A percentile compares a stretch with the other conserved stretches of the same genome.
Evolutionary conservation across 2,797 vertebrate species (phyloP).

Genomic region (Pangasius krempfi): DNA sequence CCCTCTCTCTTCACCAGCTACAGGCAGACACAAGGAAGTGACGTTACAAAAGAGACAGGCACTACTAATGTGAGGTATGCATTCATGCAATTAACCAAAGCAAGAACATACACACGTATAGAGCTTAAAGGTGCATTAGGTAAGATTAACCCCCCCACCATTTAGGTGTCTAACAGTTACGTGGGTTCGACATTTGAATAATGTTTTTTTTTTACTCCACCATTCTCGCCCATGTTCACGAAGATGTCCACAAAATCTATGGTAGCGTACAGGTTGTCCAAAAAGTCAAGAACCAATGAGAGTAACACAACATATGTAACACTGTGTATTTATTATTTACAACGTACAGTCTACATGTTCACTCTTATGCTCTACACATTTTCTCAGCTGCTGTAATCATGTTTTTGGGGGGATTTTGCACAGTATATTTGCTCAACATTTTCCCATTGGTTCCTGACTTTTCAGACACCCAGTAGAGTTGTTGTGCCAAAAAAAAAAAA

Average conservation of each 20-base stretch:
- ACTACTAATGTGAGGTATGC: too few relatives aligned
- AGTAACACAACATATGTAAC: background rate
- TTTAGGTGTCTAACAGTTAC: background rate
- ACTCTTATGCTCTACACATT: background rate
- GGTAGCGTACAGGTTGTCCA: background rate
- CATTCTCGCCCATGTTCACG: background rate
- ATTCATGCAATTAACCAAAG: background rate
- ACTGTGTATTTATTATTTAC: background rate
- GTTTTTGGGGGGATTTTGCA: background rate
- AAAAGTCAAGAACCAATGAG: background rate
- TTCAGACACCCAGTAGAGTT: background rate
- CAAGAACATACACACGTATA: background rate
- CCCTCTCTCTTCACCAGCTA: slow-evolving; percentile 92
- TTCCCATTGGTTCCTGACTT: background rate
- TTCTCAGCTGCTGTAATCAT: background rate
- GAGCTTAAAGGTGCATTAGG: background rate
- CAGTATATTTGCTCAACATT: background rate
- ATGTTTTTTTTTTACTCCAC: background rate
- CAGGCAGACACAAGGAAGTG: slow-evolving; percentile 28
- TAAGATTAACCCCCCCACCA: too few relatives aligned
- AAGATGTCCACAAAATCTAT: background rate
- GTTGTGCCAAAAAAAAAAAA: background rate
- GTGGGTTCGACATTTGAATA: background rate
- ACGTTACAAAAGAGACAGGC: background rate
- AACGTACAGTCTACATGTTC: too few relatives aligned